phyloP scores from a whole-genome alignment of 2,888 invertebrate species.

The Nectonema munidae region DNA sequence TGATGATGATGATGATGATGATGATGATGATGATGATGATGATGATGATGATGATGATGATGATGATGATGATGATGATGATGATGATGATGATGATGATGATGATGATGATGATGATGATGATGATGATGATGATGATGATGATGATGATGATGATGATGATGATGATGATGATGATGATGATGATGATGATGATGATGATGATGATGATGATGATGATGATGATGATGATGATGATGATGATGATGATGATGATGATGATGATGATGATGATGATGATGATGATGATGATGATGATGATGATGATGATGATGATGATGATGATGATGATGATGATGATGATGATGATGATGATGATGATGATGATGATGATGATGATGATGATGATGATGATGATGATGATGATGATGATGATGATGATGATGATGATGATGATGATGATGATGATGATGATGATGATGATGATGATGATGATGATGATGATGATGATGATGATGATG shows the following conservation, averaged over 20 bases:
- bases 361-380: slow-evolving; percentile 5
- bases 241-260: neutral
- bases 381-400: neutral
- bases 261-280: slow-evolving; percentile 5
- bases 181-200: neutral
- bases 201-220: slow-evolving; percentile 1
- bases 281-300: neutral
- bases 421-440: slow-evolving; percentile 1
- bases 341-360: neutral
- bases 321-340: slow-evolving; percentile 1
- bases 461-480: slow-evolving; percentile 5
- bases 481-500: neutral
- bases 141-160: neutral
- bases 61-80: slow-evolving; percentile 5
- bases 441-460: neutral
- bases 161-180: slow-evolving; percentile 5
- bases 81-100: neutral
- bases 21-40: neutral
- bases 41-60: neutral
- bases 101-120: slow-evolving; percentile 5
- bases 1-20: slow-evolving; percentile 5
- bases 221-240: neutral
- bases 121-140: neutral
- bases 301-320: neutral
- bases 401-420: neutral